Base-by-base conservation (phyloP, 2,113 vertebrate species). In the Morone chrysops region DNA sequence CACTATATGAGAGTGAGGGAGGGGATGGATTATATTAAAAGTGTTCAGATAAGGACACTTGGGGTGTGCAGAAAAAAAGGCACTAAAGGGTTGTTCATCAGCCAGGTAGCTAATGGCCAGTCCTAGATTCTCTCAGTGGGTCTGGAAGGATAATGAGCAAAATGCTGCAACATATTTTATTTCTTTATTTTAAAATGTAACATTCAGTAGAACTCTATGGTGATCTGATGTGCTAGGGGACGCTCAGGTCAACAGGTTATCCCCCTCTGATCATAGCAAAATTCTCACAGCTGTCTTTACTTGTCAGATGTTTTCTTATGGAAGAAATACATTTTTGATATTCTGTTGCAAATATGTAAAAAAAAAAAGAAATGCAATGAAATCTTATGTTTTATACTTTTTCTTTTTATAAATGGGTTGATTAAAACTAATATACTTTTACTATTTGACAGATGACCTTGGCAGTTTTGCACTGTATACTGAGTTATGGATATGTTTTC, bases 301-400 rank as follows among this genome's bases (percentile, higher is more conserved):
- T 62, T 20, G 66, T 61, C 60, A 5, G 54, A 61, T 41, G 67
- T 69, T 66, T 85, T 81, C 69, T 70, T 75, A 67, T 69, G 48
- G 45, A 81, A 54, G 10, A 22, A 54, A 22, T 8, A 72, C 50
- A 17, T 67, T 81, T 89, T 85, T 89, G 65, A 78, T 86, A 62
- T 81, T 75, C 50, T 83, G 48, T 73, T 92, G 86, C 83, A 91
- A 85, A 88, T 83, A 61, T 93, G 87, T 89, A 82, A 69, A 90
- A 31, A 31, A 31, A 54, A 83, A 41, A 70, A 51, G 5, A 31
- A 70, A 78, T 11, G 77, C 10, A 47, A 67, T 51, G 12, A 70
- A 72, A 82, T 86, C 17, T 84, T 86, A 78, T 78, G 86, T 92
- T 93, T 94, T 93, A 81, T 91, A 93, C 84, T 22, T 87, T 87